Evolutionary conservation across 2,888 invertebrate species (phyloP).

Genomic region (Gortyna flavago): DNA sequence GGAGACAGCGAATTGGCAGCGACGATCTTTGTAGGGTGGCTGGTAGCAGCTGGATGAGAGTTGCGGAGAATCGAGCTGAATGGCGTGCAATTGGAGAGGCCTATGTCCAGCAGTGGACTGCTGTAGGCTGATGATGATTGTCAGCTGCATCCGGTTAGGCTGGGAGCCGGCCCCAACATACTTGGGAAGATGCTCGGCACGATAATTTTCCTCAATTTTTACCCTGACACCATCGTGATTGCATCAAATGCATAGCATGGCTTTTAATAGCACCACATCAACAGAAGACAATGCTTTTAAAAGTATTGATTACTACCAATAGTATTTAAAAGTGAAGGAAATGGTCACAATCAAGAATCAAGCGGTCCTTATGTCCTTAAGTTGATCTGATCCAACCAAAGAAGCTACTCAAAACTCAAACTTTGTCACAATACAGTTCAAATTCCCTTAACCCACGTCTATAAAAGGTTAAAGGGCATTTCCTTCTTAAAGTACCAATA

Average conservation of each 20-base stretch:
- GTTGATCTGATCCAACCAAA: neutral
- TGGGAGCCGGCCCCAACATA: neutral
- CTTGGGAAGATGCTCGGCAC: neutral
- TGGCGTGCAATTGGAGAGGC: too few relatives aligned
- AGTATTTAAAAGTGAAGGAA: constrained; percentile 14
- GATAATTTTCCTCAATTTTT: neutral
- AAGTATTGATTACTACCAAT: neutral
- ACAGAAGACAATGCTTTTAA: neutral
- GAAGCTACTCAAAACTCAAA: constrained; percentile 1
- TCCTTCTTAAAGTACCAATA: constrained; percentile 74
- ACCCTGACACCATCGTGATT: neutral
- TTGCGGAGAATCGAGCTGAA: too few relatives aligned
- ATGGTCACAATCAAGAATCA: constrained; percentile 10
- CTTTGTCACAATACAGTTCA: neutral
- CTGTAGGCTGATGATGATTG: too few relatives aligned
- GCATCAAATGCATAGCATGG: neutral
- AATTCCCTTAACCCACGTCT: constrained; percentile 8
- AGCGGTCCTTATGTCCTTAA: neutral
- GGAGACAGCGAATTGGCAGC: too few relatives aligned
- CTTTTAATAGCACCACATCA: neutral
- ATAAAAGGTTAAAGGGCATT: constrained; percentile 53
- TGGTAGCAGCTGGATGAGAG: neutral
- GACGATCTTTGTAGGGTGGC: neutral
- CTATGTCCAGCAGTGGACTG: too few relatives aligned
- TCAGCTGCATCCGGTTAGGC: too few relatives aligned